Percentiles rank a stretch among this genome's conserved stretches.
Conservation (phyloP, 2,113 vertebrate genomes). For the Baryphthengus martii region DNA sequence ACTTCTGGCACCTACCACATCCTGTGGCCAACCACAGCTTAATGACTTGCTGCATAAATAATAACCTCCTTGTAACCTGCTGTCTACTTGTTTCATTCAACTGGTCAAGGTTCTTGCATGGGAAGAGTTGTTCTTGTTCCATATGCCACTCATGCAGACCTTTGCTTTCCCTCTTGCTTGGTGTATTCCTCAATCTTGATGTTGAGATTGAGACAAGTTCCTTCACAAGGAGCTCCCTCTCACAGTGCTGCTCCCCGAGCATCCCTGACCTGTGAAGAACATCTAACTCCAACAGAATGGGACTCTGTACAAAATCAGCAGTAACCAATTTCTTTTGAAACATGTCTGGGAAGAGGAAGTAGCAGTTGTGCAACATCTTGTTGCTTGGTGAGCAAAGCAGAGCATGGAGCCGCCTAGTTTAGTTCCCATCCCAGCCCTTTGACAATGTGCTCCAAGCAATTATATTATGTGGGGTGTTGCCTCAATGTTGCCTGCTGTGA, state of each 20-base stretch:
- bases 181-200: not conserved
- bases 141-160: not conserved
- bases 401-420: not conserved
- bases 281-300: not conserved
- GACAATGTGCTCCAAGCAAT: not conserved
- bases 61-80: not conserved
- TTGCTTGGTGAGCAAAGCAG: not conserved
- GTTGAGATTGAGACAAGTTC: not conserved
- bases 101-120: accelerated
- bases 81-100: not conserved
- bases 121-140: not conserved
- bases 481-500: not conserved
- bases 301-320: not conserved
- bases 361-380: not conserved
- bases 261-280: not conserved
- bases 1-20: not conserved
- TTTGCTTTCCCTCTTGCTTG: not conserved
- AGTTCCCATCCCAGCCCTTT: not conserved
- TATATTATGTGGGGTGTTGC: not conserved
- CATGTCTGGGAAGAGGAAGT: not conserved
- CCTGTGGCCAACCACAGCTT: not conserved
- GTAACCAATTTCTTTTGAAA: not conserved
- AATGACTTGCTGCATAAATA: not conserved
- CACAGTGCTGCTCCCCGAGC: not conserved
- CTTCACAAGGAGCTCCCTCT: not conserved